Percentiles rank a stretch among this genome's conserved stretches.
phyloP scores from a whole-genome alignment of 2,888 invertebrate genomes.

The Himalopsyche japonica region DNA sequence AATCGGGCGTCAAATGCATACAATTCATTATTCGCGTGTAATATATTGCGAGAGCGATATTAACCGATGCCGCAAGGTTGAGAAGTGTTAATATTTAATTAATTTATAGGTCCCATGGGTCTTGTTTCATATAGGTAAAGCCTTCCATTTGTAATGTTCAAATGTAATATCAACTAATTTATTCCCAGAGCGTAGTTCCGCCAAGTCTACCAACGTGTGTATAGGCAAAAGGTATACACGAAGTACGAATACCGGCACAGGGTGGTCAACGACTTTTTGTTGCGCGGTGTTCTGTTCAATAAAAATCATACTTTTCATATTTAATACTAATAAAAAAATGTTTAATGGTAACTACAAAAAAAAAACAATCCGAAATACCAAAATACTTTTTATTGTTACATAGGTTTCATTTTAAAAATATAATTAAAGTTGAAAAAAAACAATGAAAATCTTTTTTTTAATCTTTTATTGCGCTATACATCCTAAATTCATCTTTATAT shows the following conservation, averaged over 20 bases:
- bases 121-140: conserved; percentile 17
- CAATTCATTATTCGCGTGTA: background rate
- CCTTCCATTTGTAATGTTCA: conserved; percentile 13
- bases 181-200: conserved; percentile 11
- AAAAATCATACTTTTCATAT: too few relatives aligned
- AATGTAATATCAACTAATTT: conserved; percentile 23
- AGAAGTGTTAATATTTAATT: conserved; percentile 21
- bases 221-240: background rate
- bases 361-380: too few relatives aligned
- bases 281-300: too few relatives aligned
- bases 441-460: too few relatives aligned
- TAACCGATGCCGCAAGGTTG: background rate
- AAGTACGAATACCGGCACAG: background rate
- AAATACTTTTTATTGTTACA: too few relatives aligned
- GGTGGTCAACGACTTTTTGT: background rate
- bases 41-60: background rate
- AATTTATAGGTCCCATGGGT: conserved; percentile 17
- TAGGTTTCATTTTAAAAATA: too few relatives aligned
- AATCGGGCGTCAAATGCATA: background rate
- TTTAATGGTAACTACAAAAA: too few relatives aligned
- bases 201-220: background rate
- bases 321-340: too few relatives aligned
- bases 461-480: too few relatives aligned
- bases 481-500: too few relatives aligned
- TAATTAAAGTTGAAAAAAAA: too few relatives aligned